These are phyloP conservation scores for Diplolepis rosae DNA, from an alignment of 2,888 invertebrate species.

Conservation along the genomic window DNA sequence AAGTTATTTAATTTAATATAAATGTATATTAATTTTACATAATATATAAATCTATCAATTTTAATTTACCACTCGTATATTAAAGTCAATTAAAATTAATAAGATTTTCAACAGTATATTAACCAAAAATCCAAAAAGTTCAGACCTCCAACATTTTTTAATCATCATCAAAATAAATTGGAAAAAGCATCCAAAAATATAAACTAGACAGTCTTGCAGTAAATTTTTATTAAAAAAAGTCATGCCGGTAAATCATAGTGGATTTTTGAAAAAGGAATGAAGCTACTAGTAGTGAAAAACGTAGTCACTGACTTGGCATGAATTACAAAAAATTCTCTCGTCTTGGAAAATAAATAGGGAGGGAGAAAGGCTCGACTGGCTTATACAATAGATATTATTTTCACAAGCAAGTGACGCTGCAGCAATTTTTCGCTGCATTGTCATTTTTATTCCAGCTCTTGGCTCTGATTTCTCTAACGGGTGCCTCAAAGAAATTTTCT, in stretches of 20 bases:
- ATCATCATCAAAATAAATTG: too few species aligned
- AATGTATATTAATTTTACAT: too few species aligned
- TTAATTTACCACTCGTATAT: too few species aligned
- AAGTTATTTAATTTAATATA: too few species aligned
- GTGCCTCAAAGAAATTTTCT: constrained; percentile 40
- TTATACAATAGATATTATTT: constrained; percentile 46
- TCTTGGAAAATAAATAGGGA: constrained; percentile 13
- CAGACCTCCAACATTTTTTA: too few species aligned
- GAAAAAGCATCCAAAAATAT: too few species aligned
- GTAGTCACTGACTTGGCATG: background rate
- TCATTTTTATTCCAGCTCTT: constrained; percentile 54
- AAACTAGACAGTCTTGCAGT: too few species aligned
- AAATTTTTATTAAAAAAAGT: background rate
- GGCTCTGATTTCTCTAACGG: constrained; percentile 52
- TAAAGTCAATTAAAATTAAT: too few species aligned
- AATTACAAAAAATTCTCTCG: background rate
- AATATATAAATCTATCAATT: too few species aligned
- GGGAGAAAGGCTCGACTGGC: constrained; percentile 31
- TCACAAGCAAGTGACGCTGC: constrained; percentile 43
- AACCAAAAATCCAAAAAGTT: too few species aligned
- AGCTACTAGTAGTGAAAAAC: constrained; percentile 11
- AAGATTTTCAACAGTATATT: too few species aligned
- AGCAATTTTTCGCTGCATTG: constrained; percentile 52
- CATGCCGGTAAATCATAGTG: constrained; percentile 8
- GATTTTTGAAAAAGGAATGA: constrained; percentile 7